Percentiles rank a stretch among this genome's conserved stretches.
These are phyloP conservation scores for Sakesphorus luctuosus DNA, from an alignment of 2,113 vertebrate genomes.

Conservation along the genomic window DNA sequence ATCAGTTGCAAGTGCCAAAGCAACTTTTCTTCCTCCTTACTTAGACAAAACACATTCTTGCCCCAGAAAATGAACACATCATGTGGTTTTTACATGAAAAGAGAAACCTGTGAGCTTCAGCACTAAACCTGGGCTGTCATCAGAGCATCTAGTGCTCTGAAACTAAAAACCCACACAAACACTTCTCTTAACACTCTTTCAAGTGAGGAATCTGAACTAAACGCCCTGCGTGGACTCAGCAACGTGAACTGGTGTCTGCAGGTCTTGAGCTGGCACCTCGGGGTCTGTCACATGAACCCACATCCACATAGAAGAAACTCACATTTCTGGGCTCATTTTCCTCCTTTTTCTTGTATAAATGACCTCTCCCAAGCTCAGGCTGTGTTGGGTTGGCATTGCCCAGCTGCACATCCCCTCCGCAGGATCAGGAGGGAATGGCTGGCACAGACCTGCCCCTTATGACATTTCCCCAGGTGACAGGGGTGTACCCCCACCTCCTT, in stretches of 20 bases:
- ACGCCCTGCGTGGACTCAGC: background rate
- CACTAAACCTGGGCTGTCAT: background rate
- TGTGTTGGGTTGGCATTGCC: accelerated
- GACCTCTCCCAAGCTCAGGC: accelerated
- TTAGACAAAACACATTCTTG: background rate
- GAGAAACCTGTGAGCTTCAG: background rate
- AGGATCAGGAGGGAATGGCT: accelerated
- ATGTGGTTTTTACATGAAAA: accelerated
- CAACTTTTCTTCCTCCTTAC: background rate
- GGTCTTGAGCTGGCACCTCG: background rate
- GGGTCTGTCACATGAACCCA: background rate
- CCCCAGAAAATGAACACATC: background rate
- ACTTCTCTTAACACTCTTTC: accelerated
- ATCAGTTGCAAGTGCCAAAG: background rate
- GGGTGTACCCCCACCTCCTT: background rate
- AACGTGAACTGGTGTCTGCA: accelerated
- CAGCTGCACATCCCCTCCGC: background rate
- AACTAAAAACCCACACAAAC: background rate
- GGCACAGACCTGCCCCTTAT: accelerated
- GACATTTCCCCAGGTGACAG: accelerated
- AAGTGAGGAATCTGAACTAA: background rate
- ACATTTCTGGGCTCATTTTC: background rate
- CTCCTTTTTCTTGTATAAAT: background rate
- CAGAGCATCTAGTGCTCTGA: background rate
- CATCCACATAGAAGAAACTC: accelerated